Evolutionary conservation across 1,140 invertebrate genomes (phyloP).

Genomic region (Tetramorium alpestre): DNA sequence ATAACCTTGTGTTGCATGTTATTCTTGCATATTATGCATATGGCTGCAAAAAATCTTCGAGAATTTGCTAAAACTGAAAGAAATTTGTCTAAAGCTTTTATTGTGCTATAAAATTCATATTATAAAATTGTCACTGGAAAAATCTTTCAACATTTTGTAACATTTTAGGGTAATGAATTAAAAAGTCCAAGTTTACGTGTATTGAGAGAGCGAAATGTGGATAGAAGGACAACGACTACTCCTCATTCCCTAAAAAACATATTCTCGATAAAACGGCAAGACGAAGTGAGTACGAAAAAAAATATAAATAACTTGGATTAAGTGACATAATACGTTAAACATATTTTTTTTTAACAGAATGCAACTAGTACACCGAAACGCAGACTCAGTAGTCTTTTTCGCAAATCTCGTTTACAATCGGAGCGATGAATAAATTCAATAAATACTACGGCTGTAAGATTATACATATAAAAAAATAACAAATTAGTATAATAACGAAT

Average conservation of each 20-base stretch:
- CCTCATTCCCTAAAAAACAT: constrained; percentile 75
- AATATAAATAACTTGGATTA: constrained; percentile 18
- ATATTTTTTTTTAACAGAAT: constrained; percentile 75
- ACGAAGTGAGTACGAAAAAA: constrained; percentile 72
- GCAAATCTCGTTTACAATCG: constrained; percentile 65
- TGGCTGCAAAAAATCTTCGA: background rate
- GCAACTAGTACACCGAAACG: constrained; percentile 74
- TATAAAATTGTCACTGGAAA: constrained; percentile 20
- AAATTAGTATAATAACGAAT: background rate
- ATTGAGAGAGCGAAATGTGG: constrained; percentile 77
- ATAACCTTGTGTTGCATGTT: constrained; percentile 7
- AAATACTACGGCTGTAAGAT: constrained; percentile 13
- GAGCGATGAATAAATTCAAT: constrained; percentile 39
- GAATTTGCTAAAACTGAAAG: background rate
- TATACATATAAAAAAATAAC: constrained; percentile 21
- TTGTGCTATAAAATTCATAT: background rate
- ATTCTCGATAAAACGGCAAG: constrained; percentile 71
- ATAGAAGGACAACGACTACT: constrained; percentile 72
- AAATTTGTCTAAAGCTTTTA: background rate
- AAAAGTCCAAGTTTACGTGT: constrained; percentile 75
- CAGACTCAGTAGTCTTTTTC: constrained; percentile 77
- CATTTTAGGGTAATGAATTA: constrained; percentile 74
- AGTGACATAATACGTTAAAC: constrained; percentile 26
- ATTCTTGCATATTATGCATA: background rate
- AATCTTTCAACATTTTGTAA: constrained; percentile 7